Evolutionary conservation across 2,888 invertebrate genomes (phyloP).

Genomic region (Aplocera efformata): DNA sequence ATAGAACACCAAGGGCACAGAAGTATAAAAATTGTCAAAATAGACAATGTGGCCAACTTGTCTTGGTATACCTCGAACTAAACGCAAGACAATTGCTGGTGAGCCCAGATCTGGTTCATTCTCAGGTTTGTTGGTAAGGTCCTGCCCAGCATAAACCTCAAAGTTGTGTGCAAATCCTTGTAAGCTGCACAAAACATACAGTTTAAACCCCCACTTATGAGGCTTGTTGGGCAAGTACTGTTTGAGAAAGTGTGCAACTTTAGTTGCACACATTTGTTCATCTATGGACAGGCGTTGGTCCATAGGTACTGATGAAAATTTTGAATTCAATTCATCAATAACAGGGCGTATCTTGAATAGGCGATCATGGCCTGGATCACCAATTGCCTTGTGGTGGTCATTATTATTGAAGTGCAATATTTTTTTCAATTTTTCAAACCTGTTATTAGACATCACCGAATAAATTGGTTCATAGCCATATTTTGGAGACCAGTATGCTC

Average conservation of each 20-base stretch:
- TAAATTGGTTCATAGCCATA: constrained; percentile 38
- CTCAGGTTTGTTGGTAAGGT: constrained; percentile 30
- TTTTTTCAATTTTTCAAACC: no score
- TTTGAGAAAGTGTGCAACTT: constrained; percentile 35
- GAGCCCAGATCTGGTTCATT: constrained; percentile 35
- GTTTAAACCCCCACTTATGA: constrained; percentile 31
- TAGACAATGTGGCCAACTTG: no score
- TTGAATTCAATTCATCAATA: constrained; percentile 35
- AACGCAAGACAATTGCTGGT: constrained; percentile 17
- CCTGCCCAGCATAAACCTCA: constrained; percentile 32
- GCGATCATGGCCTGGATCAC: constrained; percentile 32
- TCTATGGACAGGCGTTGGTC: constrained; percentile 34
- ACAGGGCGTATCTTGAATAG: constrained; percentile 38
- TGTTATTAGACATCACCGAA: constrained; percentile 31
- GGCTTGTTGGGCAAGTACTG: constrained; percentile 32
- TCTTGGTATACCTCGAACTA: constrained; percentile 12
- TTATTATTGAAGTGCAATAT: constrained; percentile 45
- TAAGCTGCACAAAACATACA: constrained; percentile 28
- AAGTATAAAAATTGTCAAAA: constrained; percentile 14
- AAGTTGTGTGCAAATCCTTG: constrained; percentile 32
- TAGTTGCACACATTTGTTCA: constrained; percentile 39
- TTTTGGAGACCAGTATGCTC: constrained; percentile 40
- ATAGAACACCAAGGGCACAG: constrained; percentile 11
- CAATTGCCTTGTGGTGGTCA: constrained; percentile 32
- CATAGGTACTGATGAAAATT: constrained; percentile 34